phyloP scores from a whole-genome alignment of 2,113 vertebrate genomes.

The Hyperopisus bebe region DNA sequence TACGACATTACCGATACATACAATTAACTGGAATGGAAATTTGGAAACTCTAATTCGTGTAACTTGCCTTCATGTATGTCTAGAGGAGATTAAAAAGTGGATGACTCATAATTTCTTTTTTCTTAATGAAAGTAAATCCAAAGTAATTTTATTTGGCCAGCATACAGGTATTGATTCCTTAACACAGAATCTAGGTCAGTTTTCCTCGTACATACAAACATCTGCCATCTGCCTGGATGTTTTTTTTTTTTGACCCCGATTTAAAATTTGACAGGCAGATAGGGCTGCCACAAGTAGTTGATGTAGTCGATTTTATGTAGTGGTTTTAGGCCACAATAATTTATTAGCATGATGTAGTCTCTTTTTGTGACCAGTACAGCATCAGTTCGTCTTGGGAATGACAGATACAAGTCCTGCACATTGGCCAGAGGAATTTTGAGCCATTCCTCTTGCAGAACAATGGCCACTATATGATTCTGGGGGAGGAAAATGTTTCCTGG shows the following conservation, averaged over 20 bases:
- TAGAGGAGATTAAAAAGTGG: too few species aligned
- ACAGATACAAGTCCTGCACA: too few species aligned
- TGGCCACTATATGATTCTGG: too few species aligned
- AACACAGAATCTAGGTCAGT: background rate
- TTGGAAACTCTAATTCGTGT: background rate
- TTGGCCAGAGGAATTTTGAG: too few species aligned
- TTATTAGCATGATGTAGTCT: too few species aligned
- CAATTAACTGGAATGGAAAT: background rate
- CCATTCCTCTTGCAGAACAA: too few species aligned
- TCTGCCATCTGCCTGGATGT: background rate
- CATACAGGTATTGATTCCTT: background rate
- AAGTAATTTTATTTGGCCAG: background rate
- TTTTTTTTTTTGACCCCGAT: background rate
- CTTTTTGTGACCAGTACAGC: too few species aligned
- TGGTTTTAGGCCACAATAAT: too few species aligned
- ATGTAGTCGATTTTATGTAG: too few species aligned
- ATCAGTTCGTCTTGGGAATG: too few species aligned
- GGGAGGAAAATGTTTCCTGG: too few species aligned
- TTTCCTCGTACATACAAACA: background rate
- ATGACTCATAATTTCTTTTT: background rate
- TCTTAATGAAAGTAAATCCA: too few species aligned
- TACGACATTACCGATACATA: background rate
- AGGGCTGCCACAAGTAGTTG: background rate
- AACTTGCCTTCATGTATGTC: background rate
- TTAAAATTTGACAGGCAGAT: background rate